A percentile compares a stretch with the other conserved stretches of the same genome.
Conservation (phyloP, 2,113 vertebrate species). For the Rousettus leschenaultii region DNA sequence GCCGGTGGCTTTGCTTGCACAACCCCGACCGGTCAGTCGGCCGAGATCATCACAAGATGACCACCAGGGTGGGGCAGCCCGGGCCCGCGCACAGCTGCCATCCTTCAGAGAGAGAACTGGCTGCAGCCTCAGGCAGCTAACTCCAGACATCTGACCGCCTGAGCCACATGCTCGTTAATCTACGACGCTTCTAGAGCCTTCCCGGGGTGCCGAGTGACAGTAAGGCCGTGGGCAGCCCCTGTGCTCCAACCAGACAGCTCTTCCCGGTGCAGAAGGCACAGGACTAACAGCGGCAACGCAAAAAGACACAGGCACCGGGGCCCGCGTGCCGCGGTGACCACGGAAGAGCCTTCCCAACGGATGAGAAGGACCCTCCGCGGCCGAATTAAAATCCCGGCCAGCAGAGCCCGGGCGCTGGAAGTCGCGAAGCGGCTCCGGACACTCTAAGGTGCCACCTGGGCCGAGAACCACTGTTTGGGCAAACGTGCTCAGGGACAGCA, state of each 20-base stretch:
- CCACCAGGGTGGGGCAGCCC: not conserved
- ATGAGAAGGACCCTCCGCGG: not conserved
- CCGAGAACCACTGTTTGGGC: not conserved
- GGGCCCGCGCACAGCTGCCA: not conserved
- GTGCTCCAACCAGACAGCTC: not conserved
- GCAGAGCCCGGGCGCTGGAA: not conserved
- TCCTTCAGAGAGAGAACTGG: not conserved
- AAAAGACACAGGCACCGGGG: not conserved
- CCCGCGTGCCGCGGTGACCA: not conserved
- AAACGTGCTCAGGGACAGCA: not conserved
- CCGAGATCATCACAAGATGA: not conserved
- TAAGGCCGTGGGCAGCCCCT: not conserved
- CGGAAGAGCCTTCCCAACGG: not conserved
- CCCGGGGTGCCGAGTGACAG: fast-evolving
- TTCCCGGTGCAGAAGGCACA: not conserved
- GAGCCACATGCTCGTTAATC: not conserved
- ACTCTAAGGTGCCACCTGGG: fast-evolving
- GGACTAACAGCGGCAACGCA: not conserved
- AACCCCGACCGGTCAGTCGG: not conserved
- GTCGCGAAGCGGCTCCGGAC: not conserved
- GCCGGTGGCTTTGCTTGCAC: not conserved
- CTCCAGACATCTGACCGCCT: not conserved
- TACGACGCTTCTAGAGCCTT: not conserved
- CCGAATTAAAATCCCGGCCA: not conserved
- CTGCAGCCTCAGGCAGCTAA: not conserved